Base-by-base conservation (phyloP, 2,797 vertebrate genomes). In the Brachymystax lenok region DNA sequence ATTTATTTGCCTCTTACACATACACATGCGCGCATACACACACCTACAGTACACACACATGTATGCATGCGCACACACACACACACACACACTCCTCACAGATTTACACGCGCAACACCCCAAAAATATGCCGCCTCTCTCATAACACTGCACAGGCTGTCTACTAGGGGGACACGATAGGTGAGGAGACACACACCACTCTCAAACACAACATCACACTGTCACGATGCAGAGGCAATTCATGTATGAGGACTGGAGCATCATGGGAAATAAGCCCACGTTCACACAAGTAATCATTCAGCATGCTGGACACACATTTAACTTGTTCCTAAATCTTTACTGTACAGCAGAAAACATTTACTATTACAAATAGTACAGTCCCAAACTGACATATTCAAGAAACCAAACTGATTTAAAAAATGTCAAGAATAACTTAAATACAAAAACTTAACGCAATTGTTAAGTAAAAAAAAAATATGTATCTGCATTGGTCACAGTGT, bases 401-500 rank as follows among this genome's bases (percentile, higher is more conserved):
- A 92, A 80, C 86, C 13, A 74, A 92, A 92, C 89, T 79, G n/a
- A 91, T 89, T 86, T 75, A 88, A 90, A 90, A 85, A 88, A 85
- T n/a, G n/a, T 8, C 87, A 89, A 87, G 88, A 73, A 83, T 85
- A 88, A 88, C 82, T 82, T 82, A 90, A 92, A 92, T 89, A 85
- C 78, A 86, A 85, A 51, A 80, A 90, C 87, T 86, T 76, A 92
- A 92, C 72, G 78, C 75, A 81, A 85, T 82, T 79, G 69, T 87
- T 69, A 89, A 79, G 28, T 73, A 74, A 83, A 72, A 83, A 86
- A 83, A 87, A 89, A 87, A 88, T n/a, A 86, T 80, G 80, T 88
- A 88, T 94, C 93, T 94, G 92, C 92, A 89, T 95, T 93, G 92
- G 92, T 98, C 98, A 99, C 98, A 99, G 98, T 98, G 97, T 96